Evolutionary conservation across 2,113 vertebrate species (phyloP).

Genomic region (Isurus oxyrinchus): DNA sequence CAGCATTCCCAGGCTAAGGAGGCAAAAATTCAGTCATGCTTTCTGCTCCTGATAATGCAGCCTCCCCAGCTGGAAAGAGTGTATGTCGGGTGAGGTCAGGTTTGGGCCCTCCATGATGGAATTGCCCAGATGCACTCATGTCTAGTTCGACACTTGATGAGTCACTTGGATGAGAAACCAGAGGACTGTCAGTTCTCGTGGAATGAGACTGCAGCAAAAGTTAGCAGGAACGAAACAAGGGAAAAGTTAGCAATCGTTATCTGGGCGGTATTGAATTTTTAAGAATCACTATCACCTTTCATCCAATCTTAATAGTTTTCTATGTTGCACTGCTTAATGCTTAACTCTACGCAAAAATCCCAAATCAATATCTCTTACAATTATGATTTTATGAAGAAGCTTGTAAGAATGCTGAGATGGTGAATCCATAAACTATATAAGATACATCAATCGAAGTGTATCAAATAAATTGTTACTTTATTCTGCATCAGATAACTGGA

Average conservation of each 20-base stretch:
- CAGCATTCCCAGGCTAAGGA: background rate
- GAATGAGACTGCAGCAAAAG: background rate
- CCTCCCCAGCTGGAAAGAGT: background rate
- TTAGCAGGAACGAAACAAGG: background rate
- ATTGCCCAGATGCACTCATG: background rate
- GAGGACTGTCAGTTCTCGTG: background rate
- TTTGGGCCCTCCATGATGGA: background rate
- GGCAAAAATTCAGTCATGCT: background rate
- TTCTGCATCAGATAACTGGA: background rate
- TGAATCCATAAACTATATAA: background rate
- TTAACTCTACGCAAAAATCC: background rate
- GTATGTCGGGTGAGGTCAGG: background rate
- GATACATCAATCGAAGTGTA: background rate
- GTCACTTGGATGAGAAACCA: background rate
- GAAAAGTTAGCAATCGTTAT: background rate
- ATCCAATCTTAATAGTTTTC: background rate
- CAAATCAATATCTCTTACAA: background rate
- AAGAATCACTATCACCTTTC: background rate
- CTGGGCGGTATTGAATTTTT: background rate
- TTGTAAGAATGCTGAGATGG: background rate
- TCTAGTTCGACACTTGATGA: background rate
- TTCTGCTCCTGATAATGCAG: background rate
- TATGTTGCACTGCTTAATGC: background rate
- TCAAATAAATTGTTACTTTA: background rate
- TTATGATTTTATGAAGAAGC: background rate